phyloP scores from a whole-genome alignment of 2,113 vertebrate species.

The Pyxicephalus adspersus region DNA sequence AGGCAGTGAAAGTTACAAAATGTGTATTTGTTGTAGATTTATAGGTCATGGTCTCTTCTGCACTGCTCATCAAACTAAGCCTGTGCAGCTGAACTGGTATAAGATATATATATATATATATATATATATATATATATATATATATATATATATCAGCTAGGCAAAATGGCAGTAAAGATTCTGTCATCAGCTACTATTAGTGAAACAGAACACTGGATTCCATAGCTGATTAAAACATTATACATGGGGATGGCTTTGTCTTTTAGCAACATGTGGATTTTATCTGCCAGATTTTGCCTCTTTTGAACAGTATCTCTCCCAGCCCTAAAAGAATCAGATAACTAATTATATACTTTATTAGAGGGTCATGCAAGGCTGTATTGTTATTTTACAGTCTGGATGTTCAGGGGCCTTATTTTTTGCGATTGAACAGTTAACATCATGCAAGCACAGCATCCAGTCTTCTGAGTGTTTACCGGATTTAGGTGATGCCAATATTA shows the following conservation, averaged over 20 bases:
- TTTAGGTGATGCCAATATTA: conserved; percentile 3
- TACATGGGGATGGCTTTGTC: not conserved
- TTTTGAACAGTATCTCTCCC: conserved; percentile 4
- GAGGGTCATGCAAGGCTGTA: not conserved
- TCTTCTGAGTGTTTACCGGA: not conserved
- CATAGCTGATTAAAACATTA: too few species aligned
- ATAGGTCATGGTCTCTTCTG: not conserved
- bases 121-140: conserved; percentile 10
- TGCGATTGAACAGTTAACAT: not conserved
- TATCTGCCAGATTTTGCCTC: not conserved
- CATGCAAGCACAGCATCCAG: not conserved
- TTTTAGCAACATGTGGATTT: conserved; percentile 34
- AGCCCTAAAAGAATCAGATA: not conserved
- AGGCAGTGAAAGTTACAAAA: not conserved
- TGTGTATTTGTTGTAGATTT: not conserved
- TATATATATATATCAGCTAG: not conserved
- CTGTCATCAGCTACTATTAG: too few species aligned
- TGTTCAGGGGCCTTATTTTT: not conserved
- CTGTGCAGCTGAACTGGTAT: not conserved
- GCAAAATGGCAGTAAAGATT: too few species aligned
- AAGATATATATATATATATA: conserved; percentile 3
- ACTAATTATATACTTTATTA: conserved; percentile 14
- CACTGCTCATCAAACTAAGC: too few species aligned
- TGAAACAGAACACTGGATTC: too few species aligned
- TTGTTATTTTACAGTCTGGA: not conserved